Base-by-base conservation (phyloP, 1,140 invertebrate genomes). In the Apis dorsata region DNA sequence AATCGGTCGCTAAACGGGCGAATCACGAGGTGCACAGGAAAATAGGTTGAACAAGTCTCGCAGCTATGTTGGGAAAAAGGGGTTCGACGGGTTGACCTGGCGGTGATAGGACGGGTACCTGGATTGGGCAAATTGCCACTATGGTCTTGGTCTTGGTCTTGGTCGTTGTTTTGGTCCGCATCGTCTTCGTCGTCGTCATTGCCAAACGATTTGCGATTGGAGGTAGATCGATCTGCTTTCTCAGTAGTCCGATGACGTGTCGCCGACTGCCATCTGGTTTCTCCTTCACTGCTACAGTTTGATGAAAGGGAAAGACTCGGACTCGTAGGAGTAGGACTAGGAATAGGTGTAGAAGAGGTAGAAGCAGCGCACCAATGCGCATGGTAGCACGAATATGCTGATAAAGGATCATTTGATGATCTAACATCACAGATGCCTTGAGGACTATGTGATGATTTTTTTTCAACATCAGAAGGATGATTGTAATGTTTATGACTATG, bases 91-190 rank as follows among this genome's bases (percentile, higher is more conserved):
- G 76, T 89, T 88, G 87, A 91, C 84, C 88, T 88, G 91, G 88
- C 90, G 90, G 90, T 92, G 90, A 85, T 89, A 90, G 90, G 90
- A 92, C 85, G 90, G 92, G 89, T 94, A 93, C 93, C 93, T 94
- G 93, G 93, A 93, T 92, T 94, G 77, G 92, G 92, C 91, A 94
- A 92, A 83, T 89, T 90, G 91, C 93, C 89, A 89, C 90, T 90
- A 92, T 89, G 88, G 81, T 93, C 92, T 92, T 91, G 91, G 73
- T 92, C 90, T 85, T 92, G 89, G 84, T 93, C 91, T 86, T 90
- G 88, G 84, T 93, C 90, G 87, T 87, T 82, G 78, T 81, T 86
- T 86, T 88, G 86, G 81, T 91, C 88, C 87, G 84, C 86, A 88
- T 76, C 81, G 71, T 85, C 77, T 70, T 86, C 87, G 81, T 86